Conservation (phyloP, 2,888 invertebrate genomes). For the Trilocha varians region DNA sequence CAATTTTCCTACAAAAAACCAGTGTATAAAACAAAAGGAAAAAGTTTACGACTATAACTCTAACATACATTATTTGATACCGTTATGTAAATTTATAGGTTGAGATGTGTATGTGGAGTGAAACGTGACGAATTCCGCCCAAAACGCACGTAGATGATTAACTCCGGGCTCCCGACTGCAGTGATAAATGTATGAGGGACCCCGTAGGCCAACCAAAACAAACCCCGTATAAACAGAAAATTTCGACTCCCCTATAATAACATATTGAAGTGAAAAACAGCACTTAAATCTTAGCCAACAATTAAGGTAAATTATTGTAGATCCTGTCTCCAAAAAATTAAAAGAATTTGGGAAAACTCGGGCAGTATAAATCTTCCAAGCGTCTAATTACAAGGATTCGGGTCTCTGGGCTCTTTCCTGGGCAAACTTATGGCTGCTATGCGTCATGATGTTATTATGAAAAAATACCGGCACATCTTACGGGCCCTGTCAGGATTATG, state of each 20-base stretch:
- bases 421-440: conserved; percentile 61
- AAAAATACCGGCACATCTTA: conserved; percentile 43
- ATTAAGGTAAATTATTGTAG: neutral
- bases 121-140: conserved; percentile 56
- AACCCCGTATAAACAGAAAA: conserved; percentile 45
- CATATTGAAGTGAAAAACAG: neutral
- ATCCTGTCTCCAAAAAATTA: conserved; percentile 52
- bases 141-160: conserved; percentile 67
- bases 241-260: conserved; percentile 27
- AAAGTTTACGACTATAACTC: neutral
- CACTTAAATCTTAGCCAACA: neutral
- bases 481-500: conserved; percentile 37
- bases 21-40: too few relatives aligned
- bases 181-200: conserved; percentile 47
- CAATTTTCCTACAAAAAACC: too few relatives aligned
- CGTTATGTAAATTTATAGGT: neutral
- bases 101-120: conserved; percentile 20
- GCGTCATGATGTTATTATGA: conserved; percentile 62
- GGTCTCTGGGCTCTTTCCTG: conserved; percentile 49
- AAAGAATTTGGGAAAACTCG: conserved; percentile 57
- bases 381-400: conserved; percentile 66
- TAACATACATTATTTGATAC: neutral
- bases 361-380: conserved; percentile 58
- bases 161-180: conserved; percentile 54
- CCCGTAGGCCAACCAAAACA: conserved; percentile 36